These are phyloP conservation scores for Dreissena rostriformis DNA, from an alignment of 1,140 invertebrate species.

Conservation along the genomic window DNA sequence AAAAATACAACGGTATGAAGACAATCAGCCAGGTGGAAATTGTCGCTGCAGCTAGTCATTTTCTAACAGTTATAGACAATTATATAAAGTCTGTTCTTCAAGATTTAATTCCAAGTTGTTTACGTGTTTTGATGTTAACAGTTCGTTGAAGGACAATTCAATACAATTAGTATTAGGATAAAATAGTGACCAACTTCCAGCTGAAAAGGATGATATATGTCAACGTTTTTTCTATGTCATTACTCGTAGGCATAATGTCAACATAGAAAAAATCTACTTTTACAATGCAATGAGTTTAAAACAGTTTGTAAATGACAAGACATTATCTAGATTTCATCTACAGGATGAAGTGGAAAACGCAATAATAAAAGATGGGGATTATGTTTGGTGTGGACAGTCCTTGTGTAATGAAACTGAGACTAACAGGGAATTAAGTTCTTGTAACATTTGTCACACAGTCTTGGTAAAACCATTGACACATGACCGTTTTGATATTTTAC, in stretches of 20 bases:
- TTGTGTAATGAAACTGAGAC: background rate
- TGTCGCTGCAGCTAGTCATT: too few species aligned
- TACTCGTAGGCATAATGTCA: background rate
- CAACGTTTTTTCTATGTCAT: background rate
- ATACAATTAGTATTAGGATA: background rate
- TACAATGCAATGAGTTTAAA: background rate
- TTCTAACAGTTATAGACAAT: background rate
- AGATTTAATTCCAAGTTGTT: background rate
- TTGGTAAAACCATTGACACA: conserved; percentile 7
- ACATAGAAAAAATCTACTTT: background rate
- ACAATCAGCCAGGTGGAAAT: too few species aligned
- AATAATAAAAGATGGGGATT: background rate
- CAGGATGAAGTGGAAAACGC: background rate
- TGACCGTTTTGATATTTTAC: conserved; percentile 26
- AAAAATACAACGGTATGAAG: too few species aligned
- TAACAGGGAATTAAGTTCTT: too few species aligned
- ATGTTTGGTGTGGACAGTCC: background rate
- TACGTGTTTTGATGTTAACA: background rate
- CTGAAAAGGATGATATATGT: background rate
- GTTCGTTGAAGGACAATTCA: background rate
- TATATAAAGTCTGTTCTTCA: background rate
- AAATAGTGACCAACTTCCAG: background rate
- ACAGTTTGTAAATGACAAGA: background rate
- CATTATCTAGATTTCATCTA: background rate
- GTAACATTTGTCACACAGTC: background rate